Conservation (phyloP, 2,113 vertebrate species). For the Hippocampus guttulatus region DNA sequence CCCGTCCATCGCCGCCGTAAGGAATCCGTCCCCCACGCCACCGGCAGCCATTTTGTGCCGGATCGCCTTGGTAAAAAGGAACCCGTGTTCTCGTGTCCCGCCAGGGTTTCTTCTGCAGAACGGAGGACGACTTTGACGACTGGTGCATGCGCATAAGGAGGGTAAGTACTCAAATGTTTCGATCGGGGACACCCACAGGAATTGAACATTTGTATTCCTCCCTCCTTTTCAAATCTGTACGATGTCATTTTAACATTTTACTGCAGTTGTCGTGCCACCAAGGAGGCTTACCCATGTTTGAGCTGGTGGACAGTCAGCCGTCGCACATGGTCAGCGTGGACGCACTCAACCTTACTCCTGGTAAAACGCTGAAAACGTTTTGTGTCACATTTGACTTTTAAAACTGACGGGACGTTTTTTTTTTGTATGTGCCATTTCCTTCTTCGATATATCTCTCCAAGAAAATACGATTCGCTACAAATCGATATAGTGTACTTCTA, state of each 20-base stretch:
- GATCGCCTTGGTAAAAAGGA: not conserved
- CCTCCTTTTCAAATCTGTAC: too few relatives aligned
- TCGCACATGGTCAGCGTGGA: slow-evolving; percentile 87
- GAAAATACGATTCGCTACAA: too few relatives aligned
- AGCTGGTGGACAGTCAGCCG: slow-evolving; percentile 90
- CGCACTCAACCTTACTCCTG: slow-evolving; percentile 88
- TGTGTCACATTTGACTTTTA: not conserved
- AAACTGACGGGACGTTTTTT: too few relatives aligned
- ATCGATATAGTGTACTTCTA: too few relatives aligned
- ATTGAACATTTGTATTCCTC: not conserved
- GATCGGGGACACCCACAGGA: not conserved
- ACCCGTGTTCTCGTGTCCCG: slow-evolving; percentile 13
- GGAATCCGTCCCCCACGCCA: not conserved
- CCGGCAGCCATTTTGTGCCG: not conserved
- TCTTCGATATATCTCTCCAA: too few relatives aligned
- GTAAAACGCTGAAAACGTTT: slow-evolving; percentile 60
- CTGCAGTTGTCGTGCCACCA: slow-evolving; percentile 81
- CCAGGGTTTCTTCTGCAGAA: slow-evolving; percentile 94
- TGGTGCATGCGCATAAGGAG: slow-evolving; percentile 92
- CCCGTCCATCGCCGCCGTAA: slow-evolving; percentile 93
- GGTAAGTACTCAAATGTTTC: slow-evolving; percentile 65
- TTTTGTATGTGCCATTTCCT: too few relatives aligned
- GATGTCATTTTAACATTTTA: too few relatives aligned
- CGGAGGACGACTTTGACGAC: slow-evolving; percentile 90
- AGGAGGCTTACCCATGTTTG: slow-evolving; percentile 91